phyloP scores from a whole-genome alignment of 2,797 vertebrate species.

The Lindbergichthys nudifrons region DNA sequence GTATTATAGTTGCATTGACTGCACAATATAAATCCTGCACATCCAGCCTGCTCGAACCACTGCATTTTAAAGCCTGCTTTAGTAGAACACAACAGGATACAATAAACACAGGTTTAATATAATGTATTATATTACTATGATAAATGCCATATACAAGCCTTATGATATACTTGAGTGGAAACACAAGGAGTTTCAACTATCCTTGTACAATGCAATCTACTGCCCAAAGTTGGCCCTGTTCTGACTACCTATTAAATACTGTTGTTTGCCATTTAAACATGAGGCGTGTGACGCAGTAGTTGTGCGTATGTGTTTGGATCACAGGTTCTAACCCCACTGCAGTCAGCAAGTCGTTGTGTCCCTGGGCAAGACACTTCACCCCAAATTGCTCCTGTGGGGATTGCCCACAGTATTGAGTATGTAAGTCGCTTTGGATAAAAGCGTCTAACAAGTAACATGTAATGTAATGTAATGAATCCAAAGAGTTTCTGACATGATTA shows the following conservation, averaged over 20 bases:
- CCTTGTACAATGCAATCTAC: not conserved
- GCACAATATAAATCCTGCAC: conserved; percentile 6
- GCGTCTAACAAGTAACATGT: too few species aligned
- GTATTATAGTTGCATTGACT: conserved; percentile 4
- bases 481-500: conserved; percentile 37
- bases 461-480: not conserved
- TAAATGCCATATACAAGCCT: not conserved
- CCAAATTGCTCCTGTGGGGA: too few species aligned
- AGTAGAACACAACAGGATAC: not conserved
- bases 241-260: conserved; percentile 18
- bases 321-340: too few species aligned
- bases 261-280: conserved; percentile 10
- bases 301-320: too few species aligned
- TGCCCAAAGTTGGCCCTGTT: not conserved
- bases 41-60: not conserved
- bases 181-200: not conserved
- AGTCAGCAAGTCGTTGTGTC: too few species aligned
- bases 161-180: too few species aligned
- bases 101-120: not conserved
- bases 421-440: too few species aligned
- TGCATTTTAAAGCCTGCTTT: not conserved
- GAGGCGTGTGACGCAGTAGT: too few species aligned
- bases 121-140: not conserved
- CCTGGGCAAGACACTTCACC: too few species aligned
- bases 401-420: too few species aligned